phyloP scores from a whole-genome alignment of 2,797 vertebrate species.

The Gallinago nigripennis region DNA sequence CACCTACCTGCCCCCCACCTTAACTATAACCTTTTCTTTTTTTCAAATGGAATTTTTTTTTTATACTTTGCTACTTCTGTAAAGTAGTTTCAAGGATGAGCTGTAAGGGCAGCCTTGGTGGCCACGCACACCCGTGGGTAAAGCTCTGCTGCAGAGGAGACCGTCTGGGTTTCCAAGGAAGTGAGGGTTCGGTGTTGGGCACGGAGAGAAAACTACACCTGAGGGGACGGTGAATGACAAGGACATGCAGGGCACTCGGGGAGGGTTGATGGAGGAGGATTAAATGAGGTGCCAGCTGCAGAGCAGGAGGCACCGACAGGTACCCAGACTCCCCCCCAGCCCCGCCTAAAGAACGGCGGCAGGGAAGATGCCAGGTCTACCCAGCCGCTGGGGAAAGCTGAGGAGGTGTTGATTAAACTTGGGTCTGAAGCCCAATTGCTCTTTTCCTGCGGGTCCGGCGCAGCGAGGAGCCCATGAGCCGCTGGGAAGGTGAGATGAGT shows the following conservation, averaged over 20 bases:
- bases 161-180: too few relatives aligned
- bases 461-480: accelerated
- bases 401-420: accelerated
- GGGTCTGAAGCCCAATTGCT: accelerated
- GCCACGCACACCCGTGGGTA: accelerated
- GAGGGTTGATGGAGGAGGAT: neutral
- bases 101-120: neutral
- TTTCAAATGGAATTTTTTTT: neutral
- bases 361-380: neutral
- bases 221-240: accelerated
- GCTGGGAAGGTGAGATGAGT: accelerated
- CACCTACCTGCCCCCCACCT: neutral
- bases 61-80: neutral
- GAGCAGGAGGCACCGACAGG: neutral
- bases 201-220: accelerated
- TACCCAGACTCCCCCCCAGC: neutral
- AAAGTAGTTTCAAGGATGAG: neutral
- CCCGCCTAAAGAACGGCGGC: accelerated
- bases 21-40: too few relatives aligned
- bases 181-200: accelerated
- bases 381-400: neutral
- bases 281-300: neutral
- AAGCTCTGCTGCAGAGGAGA: neutral
- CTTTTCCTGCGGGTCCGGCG: accelerated
- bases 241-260: accelerated